phyloP scores from a whole-genome alignment of 2,113 vertebrate species.

The Turnix velox region DNA sequence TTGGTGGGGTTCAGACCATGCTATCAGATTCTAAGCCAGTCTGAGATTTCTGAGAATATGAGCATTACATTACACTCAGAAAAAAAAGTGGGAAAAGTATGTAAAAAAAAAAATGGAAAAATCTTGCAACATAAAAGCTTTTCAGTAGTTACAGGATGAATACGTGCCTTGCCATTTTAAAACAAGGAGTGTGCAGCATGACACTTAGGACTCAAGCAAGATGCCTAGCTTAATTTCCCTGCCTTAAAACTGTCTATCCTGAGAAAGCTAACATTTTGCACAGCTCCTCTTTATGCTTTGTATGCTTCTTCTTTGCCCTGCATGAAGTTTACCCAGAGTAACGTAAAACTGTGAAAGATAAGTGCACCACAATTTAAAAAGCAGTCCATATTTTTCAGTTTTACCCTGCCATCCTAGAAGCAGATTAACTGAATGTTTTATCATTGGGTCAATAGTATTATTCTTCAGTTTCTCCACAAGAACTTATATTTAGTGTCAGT shows the following conservation, averaged over 20 bases:
- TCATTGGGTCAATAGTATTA: not conserved
- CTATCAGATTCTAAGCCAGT: not conserved
- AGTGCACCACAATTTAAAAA: not conserved
- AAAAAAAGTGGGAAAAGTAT: not conserved
- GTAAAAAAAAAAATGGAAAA: too few relatives aligned
- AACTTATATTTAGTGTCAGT: not conserved
- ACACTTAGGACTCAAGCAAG: not conserved
- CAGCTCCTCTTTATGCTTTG: not conserved
- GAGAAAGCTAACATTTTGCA: not conserved
- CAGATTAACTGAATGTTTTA: not conserved
- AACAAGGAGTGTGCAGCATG: not conserved
- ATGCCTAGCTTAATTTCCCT: not conserved
- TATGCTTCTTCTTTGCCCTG: not conserved
- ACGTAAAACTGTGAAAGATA: not conserved
- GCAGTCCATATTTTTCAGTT: fast-evolving
- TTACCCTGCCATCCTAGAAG: not conserved
- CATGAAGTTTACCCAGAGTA: not conserved
- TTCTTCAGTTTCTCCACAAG: not conserved
- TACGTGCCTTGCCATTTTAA: not conserved
- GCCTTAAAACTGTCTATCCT: not conserved
- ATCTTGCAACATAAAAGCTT: not conserved
- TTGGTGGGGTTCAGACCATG: not conserved
- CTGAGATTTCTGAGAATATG: not conserved
- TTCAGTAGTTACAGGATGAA: not conserved
- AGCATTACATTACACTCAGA: not conserved